phyloP scores from a whole-genome alignment of 1,140 invertebrate species.

The Cephus cinctus region DNA sequence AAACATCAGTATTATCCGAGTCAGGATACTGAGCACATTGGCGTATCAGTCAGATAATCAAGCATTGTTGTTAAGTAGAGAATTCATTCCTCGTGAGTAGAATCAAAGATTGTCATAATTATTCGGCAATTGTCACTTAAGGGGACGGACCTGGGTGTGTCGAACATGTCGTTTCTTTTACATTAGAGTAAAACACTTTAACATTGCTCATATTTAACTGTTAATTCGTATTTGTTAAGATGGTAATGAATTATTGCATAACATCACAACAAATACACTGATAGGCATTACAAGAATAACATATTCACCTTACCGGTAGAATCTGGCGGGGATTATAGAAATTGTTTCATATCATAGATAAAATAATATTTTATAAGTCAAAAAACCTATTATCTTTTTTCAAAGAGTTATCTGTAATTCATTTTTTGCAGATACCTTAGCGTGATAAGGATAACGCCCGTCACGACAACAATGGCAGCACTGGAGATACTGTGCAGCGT shows the following conservation, averaged over 20 bases:
- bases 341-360: background rate
- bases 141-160: too few species aligned
- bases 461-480: background rate
- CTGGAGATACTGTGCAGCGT: conserved; percentile 20
- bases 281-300: too few species aligned
- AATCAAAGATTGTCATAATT: too few species aligned
- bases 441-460: background rate
- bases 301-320: background rate
- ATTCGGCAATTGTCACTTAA: background rate
- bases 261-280: too few species aligned
- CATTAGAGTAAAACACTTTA: background rate
- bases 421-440: background rate
- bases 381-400: background rate
- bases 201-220: background rate
- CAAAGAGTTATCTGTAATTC: background rate
- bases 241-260: too few species aligned
- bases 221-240: background rate
- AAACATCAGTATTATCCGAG: too few species aligned
- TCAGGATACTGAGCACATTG: too few species aligned
- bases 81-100: too few species aligned
- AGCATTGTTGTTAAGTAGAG: too few species aligned
- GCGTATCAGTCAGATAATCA: too few species aligned
- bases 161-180: background rate
- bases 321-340: too few species aligned
- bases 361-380: background rate